Percentiles rank a stretch among this genome's conserved stretches.
Conservation (phyloP, 1,140 invertebrate genomes). For the Caerostris extrusa region DNA sequence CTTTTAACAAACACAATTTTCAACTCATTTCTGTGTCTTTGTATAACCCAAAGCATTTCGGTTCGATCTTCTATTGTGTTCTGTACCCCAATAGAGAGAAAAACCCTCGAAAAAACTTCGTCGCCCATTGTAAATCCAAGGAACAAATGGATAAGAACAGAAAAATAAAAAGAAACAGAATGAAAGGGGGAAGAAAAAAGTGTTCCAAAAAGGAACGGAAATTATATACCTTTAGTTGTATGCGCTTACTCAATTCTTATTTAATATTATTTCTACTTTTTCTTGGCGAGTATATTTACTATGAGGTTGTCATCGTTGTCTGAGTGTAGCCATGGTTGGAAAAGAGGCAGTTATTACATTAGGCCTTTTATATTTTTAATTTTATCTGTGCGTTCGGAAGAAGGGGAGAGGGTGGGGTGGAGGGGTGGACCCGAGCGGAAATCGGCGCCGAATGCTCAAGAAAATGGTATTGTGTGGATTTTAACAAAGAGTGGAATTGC, state of each 20-base stretch:
- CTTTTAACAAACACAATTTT: constrained; percentile 69
- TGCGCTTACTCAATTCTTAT: constrained; percentile 64
- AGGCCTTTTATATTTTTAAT: constrained; percentile 75
- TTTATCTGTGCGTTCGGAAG: not conserved
- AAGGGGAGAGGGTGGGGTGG: not conserved
- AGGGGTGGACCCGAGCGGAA: not conserved
- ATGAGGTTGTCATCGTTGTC: constrained; percentile 66
- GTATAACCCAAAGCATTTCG: not conserved
- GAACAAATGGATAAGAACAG: constrained; percentile 64
- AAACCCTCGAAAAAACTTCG: constrained; percentile 49
- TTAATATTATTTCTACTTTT: constrained; percentile 65
- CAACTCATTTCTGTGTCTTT: constrained; percentile 34
- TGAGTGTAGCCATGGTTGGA: not conserved
- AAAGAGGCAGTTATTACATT: constrained; percentile 67
- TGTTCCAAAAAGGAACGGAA: constrained; percentile 53
- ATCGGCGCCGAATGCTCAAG: constrained; percentile 75
- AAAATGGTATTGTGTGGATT: constrained; percentile 73
- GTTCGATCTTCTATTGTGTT: constrained; percentile 60
- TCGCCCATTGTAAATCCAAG: constrained; percentile 50
- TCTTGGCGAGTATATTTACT: constrained; percentile 17
- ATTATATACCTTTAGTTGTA: constrained; percentile 67
- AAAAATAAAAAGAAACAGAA: not conserved
- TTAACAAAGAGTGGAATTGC: constrained; percentile 57
- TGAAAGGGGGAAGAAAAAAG: constrained; percentile 1
- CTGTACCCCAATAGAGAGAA: constrained; percentile 11